phyloP scores from a whole-genome alignment of 2,113 vertebrate genomes.

The Asarcornis scutulata region DNA sequence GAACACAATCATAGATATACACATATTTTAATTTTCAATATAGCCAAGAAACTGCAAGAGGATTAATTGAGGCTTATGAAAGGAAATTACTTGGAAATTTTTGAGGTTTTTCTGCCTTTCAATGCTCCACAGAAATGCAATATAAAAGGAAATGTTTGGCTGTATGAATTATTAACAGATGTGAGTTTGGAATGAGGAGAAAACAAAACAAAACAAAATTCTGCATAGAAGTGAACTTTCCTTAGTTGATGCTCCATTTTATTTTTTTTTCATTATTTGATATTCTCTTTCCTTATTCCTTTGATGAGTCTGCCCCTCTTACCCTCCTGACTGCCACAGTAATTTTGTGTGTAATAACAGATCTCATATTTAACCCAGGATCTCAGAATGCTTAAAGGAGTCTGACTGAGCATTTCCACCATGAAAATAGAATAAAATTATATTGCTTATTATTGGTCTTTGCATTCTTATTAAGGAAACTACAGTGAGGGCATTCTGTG shows the following conservation, averaged over 20 bases:
- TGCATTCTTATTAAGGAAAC: background rate
- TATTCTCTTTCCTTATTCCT: background rate
- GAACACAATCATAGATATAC: background rate
- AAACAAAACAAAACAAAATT: background rate
- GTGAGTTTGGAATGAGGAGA: background rate
- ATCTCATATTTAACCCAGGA: background rate
- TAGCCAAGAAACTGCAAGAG: background rate
- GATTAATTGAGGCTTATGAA: background rate
- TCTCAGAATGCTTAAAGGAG: background rate
- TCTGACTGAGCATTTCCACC: background rate
- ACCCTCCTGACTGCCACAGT: background rate
- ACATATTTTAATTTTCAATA: background rate
- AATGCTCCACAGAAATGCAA: background rate
- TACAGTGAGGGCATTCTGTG: background rate
- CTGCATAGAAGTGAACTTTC: background rate
- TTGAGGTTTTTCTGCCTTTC: background rate
- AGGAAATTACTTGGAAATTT: background rate
- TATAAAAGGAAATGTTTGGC: background rate
- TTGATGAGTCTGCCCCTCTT: background rate
- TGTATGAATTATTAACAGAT: background rate
- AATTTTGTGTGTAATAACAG: background rate
- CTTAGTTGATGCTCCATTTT: background rate
- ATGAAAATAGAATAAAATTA: background rate
- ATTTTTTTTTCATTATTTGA: background rate
- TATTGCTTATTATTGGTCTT: background rate